phyloP scores from a whole-genome alignment of 2,797 vertebrate species.

The Oryzias sinensis region DNA sequence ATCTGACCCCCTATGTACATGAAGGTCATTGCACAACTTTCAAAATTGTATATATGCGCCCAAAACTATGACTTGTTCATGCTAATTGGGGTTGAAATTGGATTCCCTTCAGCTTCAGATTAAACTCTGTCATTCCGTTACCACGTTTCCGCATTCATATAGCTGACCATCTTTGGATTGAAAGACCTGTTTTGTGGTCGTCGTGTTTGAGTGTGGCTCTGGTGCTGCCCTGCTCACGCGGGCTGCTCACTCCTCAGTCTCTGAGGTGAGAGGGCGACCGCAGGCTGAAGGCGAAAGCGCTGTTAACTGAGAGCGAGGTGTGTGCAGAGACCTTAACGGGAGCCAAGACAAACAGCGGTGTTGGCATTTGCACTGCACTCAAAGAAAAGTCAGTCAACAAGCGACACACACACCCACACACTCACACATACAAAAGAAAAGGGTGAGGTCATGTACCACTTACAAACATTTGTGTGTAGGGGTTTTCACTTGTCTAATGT shows the following conservation, averaged over 20 bases:
- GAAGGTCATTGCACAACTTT: too few species aligned
- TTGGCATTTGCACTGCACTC: slow-evolving; percentile 57
- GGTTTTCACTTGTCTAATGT: slow-evolving; percentile 16
- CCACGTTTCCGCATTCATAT: too few species aligned
- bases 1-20: too few species aligned
- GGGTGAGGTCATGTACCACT: slow-evolving; percentile 38
- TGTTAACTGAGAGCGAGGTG: slow-evolving; percentile 37
- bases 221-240: not conserved
- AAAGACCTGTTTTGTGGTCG: too few species aligned
- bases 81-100: too few species aligned
- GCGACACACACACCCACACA: slow-evolving; percentile 13
- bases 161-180: too few species aligned
- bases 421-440: slow-evolving; percentile 22
- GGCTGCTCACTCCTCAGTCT: slow-evolving; percentile 17
- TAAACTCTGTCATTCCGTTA: too few species aligned
- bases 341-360: slow-evolving; percentile 59
- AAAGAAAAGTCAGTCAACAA: slow-evolving; percentile 19
- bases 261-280: slow-evolving; percentile 32
- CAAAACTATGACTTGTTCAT: too few species aligned
- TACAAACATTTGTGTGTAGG: slow-evolving; percentile 31
- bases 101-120: too few species aligned
- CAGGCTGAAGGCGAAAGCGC: slow-evolving; percentile 30
- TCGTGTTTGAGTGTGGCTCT: not conserved
- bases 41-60: too few species aligned
- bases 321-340: slow-evolving; percentile 24